Base-by-base conservation (phyloP, 2,797 vertebrate species). In the Knipowitschia caucasica region DNA sequence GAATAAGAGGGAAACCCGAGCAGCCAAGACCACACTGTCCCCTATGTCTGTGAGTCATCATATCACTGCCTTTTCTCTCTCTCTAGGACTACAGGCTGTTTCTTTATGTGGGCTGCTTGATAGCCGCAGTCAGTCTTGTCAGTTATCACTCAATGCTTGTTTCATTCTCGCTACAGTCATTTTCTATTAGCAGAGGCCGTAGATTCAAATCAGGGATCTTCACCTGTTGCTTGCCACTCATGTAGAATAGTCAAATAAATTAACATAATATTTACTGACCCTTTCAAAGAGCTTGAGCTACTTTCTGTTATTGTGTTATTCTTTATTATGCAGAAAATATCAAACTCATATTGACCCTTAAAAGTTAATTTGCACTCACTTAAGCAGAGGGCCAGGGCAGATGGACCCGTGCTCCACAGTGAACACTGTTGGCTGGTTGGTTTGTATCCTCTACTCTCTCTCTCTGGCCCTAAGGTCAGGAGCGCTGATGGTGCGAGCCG, bases 321-420 rank as follows among this genome's bases (percentile, higher is more conserved):
- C 68, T 68, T 82, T 79, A 81, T 72, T 65, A 73, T 78, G 71
- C 69, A 67, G 80, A 79, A 76, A 62, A 70, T 83, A 77, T 81
- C 60, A 75, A 68, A 89, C 87, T 73, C 68, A 61, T 68, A 82
- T 81, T 69, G 82, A 84, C 82, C 77, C 82, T 81, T 81, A 71
- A 83, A 83, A 83, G 85, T 73, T 77, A 56, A 85, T 86, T 82
- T 80, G 78, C 83, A 78, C 79, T 88, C 83, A 85, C 76, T 86
- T 84, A 84, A 75, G 78, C 56, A 21, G 58, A 77, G 66, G 74
- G 72, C 71, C 18, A 59, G 62, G 68, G 66, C 73, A 79, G 25
- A 36, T 55, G 45, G 70, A 80, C 74, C 77, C 5, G 21, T 21
- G 20, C 65, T 72, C 60, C 33, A 57, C 67, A 53, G 82, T 65